Percentiles rank a stretch among this genome's conserved stretches.
These are phyloP conservation scores for Catalaphyllia jardinei DNA, from an alignment of 64 coral and sea anemone species.

Conservation along the genomic window DNA sequence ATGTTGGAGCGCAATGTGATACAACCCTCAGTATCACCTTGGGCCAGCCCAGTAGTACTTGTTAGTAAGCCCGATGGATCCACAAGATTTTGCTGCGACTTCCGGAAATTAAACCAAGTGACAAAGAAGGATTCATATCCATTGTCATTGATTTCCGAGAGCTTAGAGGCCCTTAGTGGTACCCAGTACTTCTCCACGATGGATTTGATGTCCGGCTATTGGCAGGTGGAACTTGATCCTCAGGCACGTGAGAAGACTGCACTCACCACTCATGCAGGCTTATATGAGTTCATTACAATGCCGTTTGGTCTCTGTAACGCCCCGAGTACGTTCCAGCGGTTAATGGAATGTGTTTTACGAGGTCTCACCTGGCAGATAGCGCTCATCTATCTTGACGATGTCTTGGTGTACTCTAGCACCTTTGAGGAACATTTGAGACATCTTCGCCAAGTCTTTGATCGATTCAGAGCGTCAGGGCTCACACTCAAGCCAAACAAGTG, in stretches of 20 bases:
- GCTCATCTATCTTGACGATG: slow-evolving; percentile 38
- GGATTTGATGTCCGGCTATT: slow-evolving; percentile 33
- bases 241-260: slow-evolving; percentile 47
- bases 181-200: slow-evolving; percentile 55
- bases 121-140: slow-evolving; percentile 56
- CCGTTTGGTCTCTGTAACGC: slow-evolving; percentile 38
- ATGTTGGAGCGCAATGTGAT: slow-evolving; percentile 9
- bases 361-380: slow-evolving; percentile 23
- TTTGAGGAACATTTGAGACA: slow-evolving; percentile 13
- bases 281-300: slow-evolving; percentile 21
- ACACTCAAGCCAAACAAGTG: too few species aligned
- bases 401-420: slow-evolving; percentile 13
- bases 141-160: slow-evolving; percentile 26
- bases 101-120: background rate
- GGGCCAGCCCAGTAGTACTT: slow-evolving; percentile 36
- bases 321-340: slow-evolving; percentile 8
- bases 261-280: background rate
- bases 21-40: background rate
- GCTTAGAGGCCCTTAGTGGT: slow-evolving; percentile 41
- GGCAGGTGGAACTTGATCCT: slow-evolving; percentile 46
- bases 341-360: slow-evolving; percentile 48
- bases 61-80: slow-evolving; percentile 58
- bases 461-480: too few species aligned
- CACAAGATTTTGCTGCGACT: slow-evolving; percentile 33
- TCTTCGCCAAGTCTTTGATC: background rate